These are phyloP conservation scores for Laticauda colubrina DNA, from an alignment of 2,113 vertebrate species.

Conservation along the genomic window DNA sequence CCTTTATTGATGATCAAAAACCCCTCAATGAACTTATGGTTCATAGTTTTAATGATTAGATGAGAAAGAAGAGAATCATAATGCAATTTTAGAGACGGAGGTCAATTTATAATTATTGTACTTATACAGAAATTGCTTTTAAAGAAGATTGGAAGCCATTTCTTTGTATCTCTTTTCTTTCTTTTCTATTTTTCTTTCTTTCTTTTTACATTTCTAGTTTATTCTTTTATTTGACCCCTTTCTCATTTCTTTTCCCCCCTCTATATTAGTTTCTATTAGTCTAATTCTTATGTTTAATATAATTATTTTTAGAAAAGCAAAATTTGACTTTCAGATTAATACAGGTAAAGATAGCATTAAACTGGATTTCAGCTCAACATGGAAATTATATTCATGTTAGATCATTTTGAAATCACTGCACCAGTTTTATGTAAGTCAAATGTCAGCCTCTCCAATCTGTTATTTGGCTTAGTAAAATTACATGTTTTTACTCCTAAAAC, in stretches of 20 bases:
- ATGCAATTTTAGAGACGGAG: neutral
- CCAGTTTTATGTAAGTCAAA: neutral
- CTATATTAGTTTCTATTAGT: neutral
- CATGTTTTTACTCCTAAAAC: neutral
- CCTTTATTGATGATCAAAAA: neutral
- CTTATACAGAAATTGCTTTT: neutral
- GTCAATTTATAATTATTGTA: neutral
- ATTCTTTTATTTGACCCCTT: neutral
- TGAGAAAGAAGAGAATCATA: neutral
- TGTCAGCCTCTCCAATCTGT: neutral
- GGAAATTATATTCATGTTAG: neutral
- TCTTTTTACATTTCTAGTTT: neutral
- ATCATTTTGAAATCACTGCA: neutral
- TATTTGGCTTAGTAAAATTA: neutral
- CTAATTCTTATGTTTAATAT: neutral
- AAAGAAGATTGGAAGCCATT: neutral
- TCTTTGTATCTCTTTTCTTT: neutral
- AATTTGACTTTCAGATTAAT: neutral
- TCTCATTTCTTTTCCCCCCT: neutral
- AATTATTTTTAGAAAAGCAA: neutral
- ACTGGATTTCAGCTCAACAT: neutral
- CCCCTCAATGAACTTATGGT: neutral
- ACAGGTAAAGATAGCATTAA: neutral
- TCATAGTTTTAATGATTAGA: neutral
- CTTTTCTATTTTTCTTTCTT: neutral